Evolutionary conservation across 2,797 vertebrate species (phyloP).

Genomic region (Cyprinella venusta): DNA sequence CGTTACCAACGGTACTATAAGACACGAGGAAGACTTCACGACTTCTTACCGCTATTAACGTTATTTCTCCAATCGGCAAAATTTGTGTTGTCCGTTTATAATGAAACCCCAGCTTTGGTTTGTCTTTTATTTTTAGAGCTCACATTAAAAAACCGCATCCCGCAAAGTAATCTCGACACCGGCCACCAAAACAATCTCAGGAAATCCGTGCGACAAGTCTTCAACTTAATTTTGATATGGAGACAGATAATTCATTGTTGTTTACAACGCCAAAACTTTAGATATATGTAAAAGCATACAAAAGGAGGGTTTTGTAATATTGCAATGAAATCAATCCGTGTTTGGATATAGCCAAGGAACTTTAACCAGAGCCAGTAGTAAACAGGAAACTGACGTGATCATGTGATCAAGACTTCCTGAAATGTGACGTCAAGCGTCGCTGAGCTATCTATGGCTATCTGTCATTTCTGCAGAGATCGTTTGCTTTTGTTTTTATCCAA

Average conservation of each 20-base stretch:
- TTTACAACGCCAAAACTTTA: neutral
- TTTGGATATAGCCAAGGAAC: slow-evolving; percentile 53
- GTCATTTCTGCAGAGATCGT: neutral
- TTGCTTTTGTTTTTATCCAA: neutral
- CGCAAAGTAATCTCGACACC: slow-evolving; percentile 10
- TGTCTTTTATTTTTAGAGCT: neutral
- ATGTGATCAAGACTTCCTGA: slow-evolving; percentile 70
- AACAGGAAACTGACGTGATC: slow-evolving; percentile 77
- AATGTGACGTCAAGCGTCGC: slow-evolving; percentile 42
- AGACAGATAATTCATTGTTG: neutral
- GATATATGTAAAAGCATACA: neutral
- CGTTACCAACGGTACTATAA: slow-evolving; percentile 1
- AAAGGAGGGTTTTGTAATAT: neutral
- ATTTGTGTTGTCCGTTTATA: neutral
- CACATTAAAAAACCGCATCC: neutral
- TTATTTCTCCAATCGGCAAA: neutral
- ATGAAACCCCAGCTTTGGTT: neutral
- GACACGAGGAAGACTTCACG: neutral
- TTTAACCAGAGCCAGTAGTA: slow-evolving; percentile 67
- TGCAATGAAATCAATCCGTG: neutral
- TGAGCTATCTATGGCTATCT: neutral
- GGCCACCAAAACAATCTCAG: slow-evolving; percentile 54
- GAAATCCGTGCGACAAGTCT: slow-evolving; percentile 70
- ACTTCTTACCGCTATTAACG: neutral
- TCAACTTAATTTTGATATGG: slow-evolving; percentile 1